Evolutionary conservation across 2,888 invertebrate species (phyloP), one percentile per base, ranked within the genome.

Genomic region (Eupithecia centaureata): DNA sequence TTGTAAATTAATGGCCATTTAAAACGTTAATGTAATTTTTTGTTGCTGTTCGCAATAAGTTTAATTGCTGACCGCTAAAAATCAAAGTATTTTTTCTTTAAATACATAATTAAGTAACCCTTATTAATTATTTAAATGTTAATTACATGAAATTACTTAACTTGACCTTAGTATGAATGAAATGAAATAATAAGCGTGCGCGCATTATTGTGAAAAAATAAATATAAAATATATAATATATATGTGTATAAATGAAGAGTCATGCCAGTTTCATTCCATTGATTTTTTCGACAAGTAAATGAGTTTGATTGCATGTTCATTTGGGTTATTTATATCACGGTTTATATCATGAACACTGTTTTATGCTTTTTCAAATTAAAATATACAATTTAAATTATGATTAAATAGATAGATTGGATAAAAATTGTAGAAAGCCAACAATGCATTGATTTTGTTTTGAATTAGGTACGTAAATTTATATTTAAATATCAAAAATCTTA

Each of bases 111-210:
- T 47, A 57, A 32, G n/a, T 32, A 18, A 30, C 18, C 56, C 32
- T 57, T 32, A 32, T 57, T 30, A 33, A 33, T 57, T 22, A 18
- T 61, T 32, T 65, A 69, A 51, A 67, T 67, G 63, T 63, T 69
- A 73, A 68, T 67, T 68, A 67, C 38, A 33, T 12, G 0, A 58
- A 60, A 67, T 69, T 35, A 5, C 30, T 62, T 60, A 51, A 67
- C 61, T 71, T 71, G 67, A 67, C 67, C 65, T 67, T 71, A 58
- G 52, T 54, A 57, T 33, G 33, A 33, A 60, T 33, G 59, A 54
- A 56, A 60, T 61, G 54, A 47, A 51, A 65, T 62, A 60, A 38
- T 68, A 35, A 61, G 60, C 47, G 61, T 27, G 32, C 15, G 22
- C 28, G 47, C 56, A 63, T 42, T 33, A 12, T 59, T 59, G 59